phyloP scores from a whole-genome alignment of 1,140 invertebrate genomes.

The Aricia agestis region DNA sequence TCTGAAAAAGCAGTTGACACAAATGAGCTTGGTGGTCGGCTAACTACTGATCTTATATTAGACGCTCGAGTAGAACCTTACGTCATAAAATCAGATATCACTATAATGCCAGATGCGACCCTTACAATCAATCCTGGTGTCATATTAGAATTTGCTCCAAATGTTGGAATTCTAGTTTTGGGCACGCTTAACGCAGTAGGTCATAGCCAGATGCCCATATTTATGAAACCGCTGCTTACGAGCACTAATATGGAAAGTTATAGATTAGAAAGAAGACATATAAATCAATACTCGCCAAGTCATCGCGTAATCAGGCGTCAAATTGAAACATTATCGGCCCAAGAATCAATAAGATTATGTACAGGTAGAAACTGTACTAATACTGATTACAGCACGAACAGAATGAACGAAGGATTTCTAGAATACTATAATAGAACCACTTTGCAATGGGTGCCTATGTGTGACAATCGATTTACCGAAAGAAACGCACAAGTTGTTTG shows the following conservation, averaged over 20 bases:
- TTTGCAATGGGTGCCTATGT: slow-evolving; percentile 97
- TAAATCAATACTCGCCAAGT: slow-evolving; percentile 44
- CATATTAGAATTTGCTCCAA: slow-evolving; percentile 94
- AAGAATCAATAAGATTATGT: slow-evolving; percentile 83
- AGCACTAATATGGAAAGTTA: slow-evolving; percentile 60
- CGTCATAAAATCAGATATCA: slow-evolving; percentile 92
- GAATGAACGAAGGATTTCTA: slow-evolving; percentile 87
- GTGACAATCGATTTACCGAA: slow-evolving; percentile 95
- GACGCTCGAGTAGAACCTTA: slow-evolving; percentile 84
- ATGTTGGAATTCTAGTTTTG: slow-evolving; percentile 97
- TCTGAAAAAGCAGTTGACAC: slow-evolving; percentile 76
- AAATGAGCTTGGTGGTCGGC: slow-evolving; percentile 88
- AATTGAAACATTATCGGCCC: slow-evolving; percentile 72
- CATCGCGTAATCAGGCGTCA: slow-evolving; percentile 65
- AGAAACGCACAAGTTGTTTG: slow-evolving; percentile 97
- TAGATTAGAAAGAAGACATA: slow-evolving; percentile 60
- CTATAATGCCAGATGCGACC: slow-evolving; percentile 94
- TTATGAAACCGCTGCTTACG: slow-evolving; percentile 84
- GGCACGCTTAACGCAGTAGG: slow-evolving; percentile 94
- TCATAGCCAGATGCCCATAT: slow-evolving; percentile 85
- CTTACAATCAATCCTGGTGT: slow-evolving; percentile 94
- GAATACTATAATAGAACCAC: slow-evolving; percentile 97
- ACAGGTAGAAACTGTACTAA: slow-evolving; percentile 83
- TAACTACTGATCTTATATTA: slow-evolving; percentile 85
- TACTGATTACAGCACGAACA: slow-evolving; percentile 66